These are phyloP conservation scores for Himalopsyche tibetana DNA, from an alignment of 2,888 invertebrate species.

Conservation along the genomic window DNA sequence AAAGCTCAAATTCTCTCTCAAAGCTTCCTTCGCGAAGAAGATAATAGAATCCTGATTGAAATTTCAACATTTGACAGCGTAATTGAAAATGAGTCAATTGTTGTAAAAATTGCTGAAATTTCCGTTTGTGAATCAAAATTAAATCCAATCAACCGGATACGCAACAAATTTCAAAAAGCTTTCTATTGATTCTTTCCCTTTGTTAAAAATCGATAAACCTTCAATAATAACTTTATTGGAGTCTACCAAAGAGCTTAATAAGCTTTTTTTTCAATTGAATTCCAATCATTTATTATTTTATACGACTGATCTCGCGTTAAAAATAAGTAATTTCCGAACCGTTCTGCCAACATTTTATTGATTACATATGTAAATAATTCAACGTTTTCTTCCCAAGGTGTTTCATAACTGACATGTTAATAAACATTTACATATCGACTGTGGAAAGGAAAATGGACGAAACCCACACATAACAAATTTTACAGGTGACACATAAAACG, in stretches of 20 bases:
- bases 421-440: too few species aligned
- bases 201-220: constrained; percentile 19
- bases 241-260: background rate
- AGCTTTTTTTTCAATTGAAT: background rate
- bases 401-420: too few species aligned
- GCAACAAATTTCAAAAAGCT: constrained; percentile 17
- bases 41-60: constrained; percentile 6
- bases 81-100: constrained; percentile 26
- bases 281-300: background rate
- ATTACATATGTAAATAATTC: too few species aligned
- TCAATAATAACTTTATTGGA: background rate
- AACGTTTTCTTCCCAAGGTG: too few species aligned
- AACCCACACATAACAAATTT: too few species aligned
- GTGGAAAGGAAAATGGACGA: too few species aligned
- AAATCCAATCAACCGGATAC: constrained; percentile 11
- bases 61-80: constrained; percentile 15
- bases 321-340: too few species aligned
- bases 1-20: too few species aligned
- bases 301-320: background rate
- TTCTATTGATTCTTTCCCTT: background rate
- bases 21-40: too few species aligned
- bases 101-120: background rate
- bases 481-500: too few species aligned
- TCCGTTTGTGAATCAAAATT: constrained; percentile 7
- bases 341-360: too few species aligned